phyloP scores from a whole-genome alignment of 2,113 vertebrate genomes.

The Gobius niger region DNA sequence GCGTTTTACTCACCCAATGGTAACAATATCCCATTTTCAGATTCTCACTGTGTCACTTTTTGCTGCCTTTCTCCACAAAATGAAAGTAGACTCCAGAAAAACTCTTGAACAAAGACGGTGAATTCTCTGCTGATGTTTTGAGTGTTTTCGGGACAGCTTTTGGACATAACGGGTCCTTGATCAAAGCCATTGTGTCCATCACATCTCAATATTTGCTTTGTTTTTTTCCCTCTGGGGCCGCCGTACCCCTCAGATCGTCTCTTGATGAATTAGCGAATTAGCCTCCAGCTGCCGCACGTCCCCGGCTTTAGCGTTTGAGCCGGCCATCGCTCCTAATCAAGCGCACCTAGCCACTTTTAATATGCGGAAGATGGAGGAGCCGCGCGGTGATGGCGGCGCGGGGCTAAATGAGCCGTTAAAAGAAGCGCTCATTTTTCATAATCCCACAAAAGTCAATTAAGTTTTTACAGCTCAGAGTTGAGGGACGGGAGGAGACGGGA shows the following conservation, averaged over 20 bases:
- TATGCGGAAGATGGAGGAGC: slow-evolving; percentile 61
- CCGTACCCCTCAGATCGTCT: slow-evolving; percentile 42
- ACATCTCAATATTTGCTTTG: slow-evolving; percentile 33
- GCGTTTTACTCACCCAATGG: too few species aligned
- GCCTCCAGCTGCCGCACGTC: slow-evolving; percentile 45
- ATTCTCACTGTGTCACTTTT: too few species aligned
- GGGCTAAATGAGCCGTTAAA: slow-evolving; percentile 65
- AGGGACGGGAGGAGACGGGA: slow-evolving; percentile 31
- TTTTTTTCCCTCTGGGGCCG: slow-evolving; percentile 29
- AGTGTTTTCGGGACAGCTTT: not conserved
- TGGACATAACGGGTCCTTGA: not conserved
- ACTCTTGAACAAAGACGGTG: too few species aligned
- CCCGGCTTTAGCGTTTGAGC: slow-evolving; percentile 21
- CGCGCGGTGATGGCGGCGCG: slow-evolving; percentile 33
- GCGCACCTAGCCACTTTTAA: slow-evolving; percentile 50
- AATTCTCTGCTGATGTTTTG: too few species aligned
- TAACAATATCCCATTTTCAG: too few species aligned
- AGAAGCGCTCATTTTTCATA: slow-evolving; percentile 68
- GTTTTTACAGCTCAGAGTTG: slow-evolving; percentile 29
- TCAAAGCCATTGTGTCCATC: slow-evolving; percentile 11
- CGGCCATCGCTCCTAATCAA: slow-evolving; percentile 65
- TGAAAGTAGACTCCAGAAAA: too few species aligned
- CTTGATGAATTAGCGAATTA: slow-evolving; percentile 62
- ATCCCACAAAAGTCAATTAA: slow-evolving; percentile 64
- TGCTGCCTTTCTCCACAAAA: too few species aligned